Conservation (phyloP, 2,888 invertebrate genomes). For the Leptogaster cylindrica region DNA sequence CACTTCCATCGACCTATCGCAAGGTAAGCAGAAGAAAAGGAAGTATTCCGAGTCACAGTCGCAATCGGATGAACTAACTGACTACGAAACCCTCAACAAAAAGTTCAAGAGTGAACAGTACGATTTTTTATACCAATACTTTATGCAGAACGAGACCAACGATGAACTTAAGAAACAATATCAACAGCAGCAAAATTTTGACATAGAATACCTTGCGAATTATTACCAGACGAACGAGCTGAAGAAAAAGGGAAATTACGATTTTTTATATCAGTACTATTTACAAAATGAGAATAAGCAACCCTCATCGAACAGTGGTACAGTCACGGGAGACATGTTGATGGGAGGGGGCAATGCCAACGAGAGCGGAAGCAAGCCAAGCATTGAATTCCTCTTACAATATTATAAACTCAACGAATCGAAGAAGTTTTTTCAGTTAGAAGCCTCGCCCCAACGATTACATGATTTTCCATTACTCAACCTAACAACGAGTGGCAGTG, state of each 20-base stretch:
- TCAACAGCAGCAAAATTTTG: conserved; percentile 53
- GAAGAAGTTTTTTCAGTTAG: conserved; percentile 63
- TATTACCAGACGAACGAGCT: conserved; percentile 59
- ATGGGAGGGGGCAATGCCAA: neutral
- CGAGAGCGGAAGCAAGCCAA: conserved; percentile 55
- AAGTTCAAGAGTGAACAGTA: conserved; percentile 54
- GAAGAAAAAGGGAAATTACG: conserved; percentile 58
- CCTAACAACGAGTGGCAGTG: conserved; percentile 48
- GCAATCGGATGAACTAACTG: neutral
- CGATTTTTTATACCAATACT: conserved; percentile 60
- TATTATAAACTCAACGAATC: conserved; percentile 62
- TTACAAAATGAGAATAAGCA: conserved; percentile 54
- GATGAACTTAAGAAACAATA: conserved; percentile 48
- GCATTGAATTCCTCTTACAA: conserved; percentile 59
- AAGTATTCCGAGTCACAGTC: conserved; percentile 56
- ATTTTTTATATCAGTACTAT: conserved; percentile 60
- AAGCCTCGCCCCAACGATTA: conserved; percentile 60
- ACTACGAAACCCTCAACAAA: conserved; percentile 52
- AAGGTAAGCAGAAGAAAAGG: conserved; percentile 54
- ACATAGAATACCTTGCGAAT: conserved; percentile 57
- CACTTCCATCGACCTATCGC: conserved; percentile 48
- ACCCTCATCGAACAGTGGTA: neutral
- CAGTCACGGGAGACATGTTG: no score
- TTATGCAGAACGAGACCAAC: conserved; percentile 57
- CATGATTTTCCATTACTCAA: conserved; percentile 55